Base-by-base conservation (phyloP, 2,113 vertebrate genomes). In the Anarhynchus alexandrinus region DNA sequence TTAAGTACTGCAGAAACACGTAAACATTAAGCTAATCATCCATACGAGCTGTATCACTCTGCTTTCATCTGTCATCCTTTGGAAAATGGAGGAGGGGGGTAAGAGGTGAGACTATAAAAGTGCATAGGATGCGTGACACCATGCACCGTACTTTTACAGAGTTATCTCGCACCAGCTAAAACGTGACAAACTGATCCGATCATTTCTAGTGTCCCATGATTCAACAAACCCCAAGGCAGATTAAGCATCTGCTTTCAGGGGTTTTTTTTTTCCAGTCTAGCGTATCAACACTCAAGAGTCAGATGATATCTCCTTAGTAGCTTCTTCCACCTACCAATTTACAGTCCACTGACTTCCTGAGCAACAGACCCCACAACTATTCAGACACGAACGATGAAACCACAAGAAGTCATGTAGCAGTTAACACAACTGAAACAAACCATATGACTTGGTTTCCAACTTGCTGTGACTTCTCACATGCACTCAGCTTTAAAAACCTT, bases 141-240 rank as follows among this genome's bases (percentile, higher is more conserved):
- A 66, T 9, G 25, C 34, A 73, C 43, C 4, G 27, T 47, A 66
- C 73, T 72, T 89, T 77, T 47, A 64, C 38, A 88, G 29, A 76
- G 15, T 61, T 84, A 79, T 61, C 93, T 84, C 6, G 7, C 58
- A 86, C 15, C 29, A 91, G 23, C 52, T 61, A 15, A 81, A 76
- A 27, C 0, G 0, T 43, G 57, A 82, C 32, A 93, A 86, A 82
- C 55, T 73, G 32, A 90, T 88, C 59, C 66, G 11, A 90, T 82
- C 3, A 52, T 45, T 87, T 91, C 81, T 65, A 17, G 42, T 45
- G 70, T 51, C 86, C 42, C 20, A 0, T 67, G 96, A 95, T 34
- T 71, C 89, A 94, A 85, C 23, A 90, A 82, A 90, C 74, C 89
- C 70, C 84, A 88, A 66, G 14, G 51, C 66, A 85, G 74, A 95